phyloP scores from a whole-genome alignment of 2,797 vertebrate species.

The Tadarida brasiliensis region DNA sequence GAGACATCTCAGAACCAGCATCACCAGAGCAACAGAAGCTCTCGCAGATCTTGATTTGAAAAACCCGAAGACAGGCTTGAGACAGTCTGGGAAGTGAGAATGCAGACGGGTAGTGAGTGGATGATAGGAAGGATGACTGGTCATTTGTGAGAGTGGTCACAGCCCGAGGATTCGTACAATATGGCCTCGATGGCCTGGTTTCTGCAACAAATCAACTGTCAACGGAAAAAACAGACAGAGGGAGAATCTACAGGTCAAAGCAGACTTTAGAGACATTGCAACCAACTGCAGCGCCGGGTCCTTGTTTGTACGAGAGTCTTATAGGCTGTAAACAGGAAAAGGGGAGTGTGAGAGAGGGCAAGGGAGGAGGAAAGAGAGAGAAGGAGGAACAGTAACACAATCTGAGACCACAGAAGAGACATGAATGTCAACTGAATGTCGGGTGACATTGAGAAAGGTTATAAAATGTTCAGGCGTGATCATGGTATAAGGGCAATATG shows the following conservation, averaged over 20 bases:
- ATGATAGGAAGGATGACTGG: not conserved
- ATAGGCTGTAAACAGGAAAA: slow-evolving; percentile 58
- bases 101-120: not conserved
- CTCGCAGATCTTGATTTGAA: accelerated
- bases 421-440: slow-evolving; percentile 18
- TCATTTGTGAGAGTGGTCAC: not conserved
- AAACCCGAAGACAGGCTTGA: not conserved
- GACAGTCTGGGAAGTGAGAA: not conserved
- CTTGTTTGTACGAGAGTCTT: slow-evolving; percentile 35
- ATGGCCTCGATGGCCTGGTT: not conserved
- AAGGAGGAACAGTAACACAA: not conserved
- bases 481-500: not conserved
- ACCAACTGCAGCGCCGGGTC: slow-evolving; percentile 52
- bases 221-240: not conserved
- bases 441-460: not conserved
- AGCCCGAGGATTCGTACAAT: not conserved
- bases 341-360: too few relatives aligned
- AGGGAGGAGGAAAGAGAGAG: not conserved
- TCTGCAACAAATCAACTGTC: slow-evolving; percentile 5
- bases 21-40: not conserved
- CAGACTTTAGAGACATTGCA: slow-evolving; percentile 33
- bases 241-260: not conserved
- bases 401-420: not conserved
- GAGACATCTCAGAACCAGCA: not conserved
- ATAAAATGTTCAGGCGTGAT: not conserved